Conservation (phyloP, 2,113 vertebrate species). For the Entomyzon cyanotis region DNA sequence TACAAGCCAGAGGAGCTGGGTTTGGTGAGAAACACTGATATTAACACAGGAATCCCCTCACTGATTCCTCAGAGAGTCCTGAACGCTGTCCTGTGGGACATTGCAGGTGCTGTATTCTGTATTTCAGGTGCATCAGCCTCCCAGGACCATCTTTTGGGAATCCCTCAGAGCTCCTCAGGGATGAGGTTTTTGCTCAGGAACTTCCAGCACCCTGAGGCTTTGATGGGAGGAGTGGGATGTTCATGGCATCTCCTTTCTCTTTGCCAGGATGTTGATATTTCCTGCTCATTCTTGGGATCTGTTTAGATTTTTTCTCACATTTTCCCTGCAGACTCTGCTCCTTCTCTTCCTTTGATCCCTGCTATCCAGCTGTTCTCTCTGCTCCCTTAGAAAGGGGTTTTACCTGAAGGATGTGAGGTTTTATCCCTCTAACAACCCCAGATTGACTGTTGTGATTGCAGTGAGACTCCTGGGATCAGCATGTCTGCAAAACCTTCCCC, state of each 20-base stretch:
- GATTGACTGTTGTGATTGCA: background rate
- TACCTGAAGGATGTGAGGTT: background rate
- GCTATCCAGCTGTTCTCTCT: background rate
- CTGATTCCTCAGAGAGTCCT: rapidly evolving
- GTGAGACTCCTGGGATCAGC: background rate
- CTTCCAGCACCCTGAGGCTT: background rate
- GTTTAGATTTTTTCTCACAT: rapidly evolving
- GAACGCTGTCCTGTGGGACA: background rate
- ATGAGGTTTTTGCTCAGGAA: background rate
- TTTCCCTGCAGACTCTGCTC: background rate
- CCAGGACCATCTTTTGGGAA: background rate
- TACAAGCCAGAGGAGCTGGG: background rate
- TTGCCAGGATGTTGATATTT: background rate
- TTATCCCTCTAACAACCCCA: background rate
- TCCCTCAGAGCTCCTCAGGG: background rate
- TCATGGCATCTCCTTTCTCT: background rate
- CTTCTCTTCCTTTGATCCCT: background rate
- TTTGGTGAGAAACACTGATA: background rate
- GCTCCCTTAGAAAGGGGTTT: background rate
- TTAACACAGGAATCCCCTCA: background rate
- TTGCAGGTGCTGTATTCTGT: background rate
- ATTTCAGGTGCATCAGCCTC: background rate
- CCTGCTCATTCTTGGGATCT: background rate
- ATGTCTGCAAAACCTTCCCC: background rate
- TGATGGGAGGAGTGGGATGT: background rate